Evolutionary conservation across 2,113 vertebrate species (phyloP).

Genomic region (Upupa epops): DNA sequence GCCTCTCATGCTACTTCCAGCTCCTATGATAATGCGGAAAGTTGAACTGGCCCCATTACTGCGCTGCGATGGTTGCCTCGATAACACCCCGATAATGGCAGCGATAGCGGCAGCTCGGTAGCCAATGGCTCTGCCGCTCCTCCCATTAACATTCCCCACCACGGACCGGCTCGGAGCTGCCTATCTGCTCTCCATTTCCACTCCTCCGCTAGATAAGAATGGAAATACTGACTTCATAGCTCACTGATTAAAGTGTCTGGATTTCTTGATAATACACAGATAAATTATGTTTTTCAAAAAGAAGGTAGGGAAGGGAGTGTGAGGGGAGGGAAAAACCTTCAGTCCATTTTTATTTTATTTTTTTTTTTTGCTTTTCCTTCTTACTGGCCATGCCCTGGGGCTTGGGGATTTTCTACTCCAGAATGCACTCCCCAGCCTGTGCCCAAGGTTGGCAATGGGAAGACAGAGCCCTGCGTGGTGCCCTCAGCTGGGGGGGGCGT

Average conservation of each 20-base stretch:
- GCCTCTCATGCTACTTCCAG: constrained; percentile 92
- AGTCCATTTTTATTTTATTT: constrained; percentile 63
- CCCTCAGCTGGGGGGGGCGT: rapidly evolving
- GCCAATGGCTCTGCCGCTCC: constrained; percentile 89
- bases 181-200: constrained; percentile 99
- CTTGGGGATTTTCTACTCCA: neutral
- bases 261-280: constrained; percentile 99
- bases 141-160: constrained; percentile 99
- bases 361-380: constrained; percentile 27
- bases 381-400: constrained; percentile 29
- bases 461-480: neutral
- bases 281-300: constrained; percentile 99
- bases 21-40: constrained; percentile 99
- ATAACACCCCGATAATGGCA: constrained; percentile 97
- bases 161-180: constrained; percentile 89
- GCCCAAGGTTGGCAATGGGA: rapidly evolving
- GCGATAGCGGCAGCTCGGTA: constrained; percentile 90
- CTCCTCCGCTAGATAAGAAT: constrained; percentile 99
- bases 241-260: constrained; percentile 99
- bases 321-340: constrained; percentile 65
- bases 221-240: constrained; percentile 99
- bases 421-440: neutral
- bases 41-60: constrained; percentile 99
- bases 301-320: constrained; percentile 81
- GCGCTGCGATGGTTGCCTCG: constrained; percentile 90